These are phyloP conservation scores for Pomacea canaliculata DNA, from an alignment of 2,888 invertebrate species.

Conservation along the genomic window DNA sequence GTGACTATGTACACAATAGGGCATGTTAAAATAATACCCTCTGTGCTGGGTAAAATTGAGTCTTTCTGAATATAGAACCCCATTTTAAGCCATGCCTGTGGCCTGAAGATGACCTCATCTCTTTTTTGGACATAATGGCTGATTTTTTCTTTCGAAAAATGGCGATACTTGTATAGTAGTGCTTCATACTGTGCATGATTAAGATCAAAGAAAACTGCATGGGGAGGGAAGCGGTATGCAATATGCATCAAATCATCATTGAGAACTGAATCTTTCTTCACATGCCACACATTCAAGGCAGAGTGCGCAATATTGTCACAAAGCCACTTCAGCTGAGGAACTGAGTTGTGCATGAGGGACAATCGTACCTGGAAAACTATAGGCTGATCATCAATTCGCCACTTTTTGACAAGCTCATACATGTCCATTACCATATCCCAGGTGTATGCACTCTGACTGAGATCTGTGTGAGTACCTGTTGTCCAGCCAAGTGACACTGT, in stretches of 20 bases:
- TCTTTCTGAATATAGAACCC: conserved; percentile 57
- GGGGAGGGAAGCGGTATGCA: conserved; percentile 54
- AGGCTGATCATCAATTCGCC: conserved; percentile 50
- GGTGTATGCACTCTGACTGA: conserved; percentile 55
- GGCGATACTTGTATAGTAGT: conserved; percentile 45
- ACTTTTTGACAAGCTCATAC: conserved; percentile 56
- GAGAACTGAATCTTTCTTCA: conserved; percentile 40
- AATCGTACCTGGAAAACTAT: conserved; percentile 58
- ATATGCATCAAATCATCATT: conserved; percentile 55
- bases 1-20: conserved; percentile 56
- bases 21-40: conserved; percentile 51
- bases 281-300: conserved; percentile 51
- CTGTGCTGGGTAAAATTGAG: conserved; percentile 58
- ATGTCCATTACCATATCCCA: conserved; percentile 65
- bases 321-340: conserved; percentile 64
- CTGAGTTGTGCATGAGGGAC: conserved; percentile 57
- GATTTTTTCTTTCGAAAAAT: conserved; percentile 48
- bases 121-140: conserved; percentile 46
- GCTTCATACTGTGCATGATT: conserved; percentile 42
- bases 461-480: conserved; percentile 58
- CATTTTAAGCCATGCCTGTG: conserved; percentile 62
- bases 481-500: conserved; percentile 67
- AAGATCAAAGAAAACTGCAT: conserved; percentile 54
- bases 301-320: conserved; percentile 53
- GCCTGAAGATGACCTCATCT: conserved; percentile 53